Evolutionary conservation across 2,797 vertebrate genomes (phyloP).

Genomic region (Aulostomus chinensis): DNA sequence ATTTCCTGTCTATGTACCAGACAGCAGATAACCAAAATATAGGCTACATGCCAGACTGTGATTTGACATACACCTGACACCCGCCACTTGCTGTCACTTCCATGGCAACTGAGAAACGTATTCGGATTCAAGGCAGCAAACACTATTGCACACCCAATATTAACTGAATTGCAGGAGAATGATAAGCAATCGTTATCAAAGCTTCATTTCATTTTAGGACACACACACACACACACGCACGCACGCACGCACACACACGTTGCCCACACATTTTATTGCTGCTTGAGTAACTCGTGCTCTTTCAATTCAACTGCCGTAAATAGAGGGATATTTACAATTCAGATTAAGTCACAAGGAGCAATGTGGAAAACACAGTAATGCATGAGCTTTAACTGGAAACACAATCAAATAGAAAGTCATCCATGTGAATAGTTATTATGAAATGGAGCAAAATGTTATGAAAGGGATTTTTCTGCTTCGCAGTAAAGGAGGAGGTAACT

Average conservation of each 20-base stretch:
- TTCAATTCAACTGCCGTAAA: conserved; percentile 40
- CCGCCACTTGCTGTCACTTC: conserved; percentile 55
- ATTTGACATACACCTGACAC: conserved; percentile 50
- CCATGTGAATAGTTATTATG: conserved; percentile 25
- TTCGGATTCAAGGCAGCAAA: conserved; percentile 37
- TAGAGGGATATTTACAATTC: conserved; percentile 50
- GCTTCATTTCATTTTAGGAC: conserved; percentile 29
- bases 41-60: conserved; percentile 15
- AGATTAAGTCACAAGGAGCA: conserved; percentile 40
- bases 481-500: conserved; percentile 22
- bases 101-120: conserved; percentile 55
- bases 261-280: neutral
- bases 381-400: conserved; percentile 29
- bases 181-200: conserved; percentile 46
- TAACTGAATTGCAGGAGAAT: conserved; percentile 35
- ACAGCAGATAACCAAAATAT: conserved; percentile 33
- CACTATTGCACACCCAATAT: conserved; percentile 24
- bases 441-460: conserved; percentile 20
- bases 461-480: conserved; percentile 26
- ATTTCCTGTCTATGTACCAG: conserved; percentile 27
- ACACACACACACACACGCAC: conserved; percentile 6
- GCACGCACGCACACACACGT: neutral
- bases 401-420: conserved; percentile 17
- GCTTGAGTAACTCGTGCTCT: conserved; percentile 41
- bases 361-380: conserved; percentile 21